phyloP scores from a whole-genome alignment of 2,797 vertebrate genomes.

The Argyrosomus regius region DNA sequence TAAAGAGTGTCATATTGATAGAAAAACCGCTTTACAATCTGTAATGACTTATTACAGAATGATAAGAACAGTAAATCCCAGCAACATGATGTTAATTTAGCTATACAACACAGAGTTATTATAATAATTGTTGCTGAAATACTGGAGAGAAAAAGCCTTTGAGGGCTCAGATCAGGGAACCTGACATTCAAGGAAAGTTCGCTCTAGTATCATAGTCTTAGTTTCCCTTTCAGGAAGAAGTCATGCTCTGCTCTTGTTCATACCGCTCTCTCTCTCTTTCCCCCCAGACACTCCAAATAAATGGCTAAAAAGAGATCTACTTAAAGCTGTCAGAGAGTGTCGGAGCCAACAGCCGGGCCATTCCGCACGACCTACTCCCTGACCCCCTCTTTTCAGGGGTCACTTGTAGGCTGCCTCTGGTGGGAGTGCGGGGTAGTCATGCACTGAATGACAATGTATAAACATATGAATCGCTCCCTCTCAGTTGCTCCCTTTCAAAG shows the following conservation, averaged over 20 bases:
- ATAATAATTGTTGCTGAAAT: not conserved
- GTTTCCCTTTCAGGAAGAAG: constrained; percentile 69
- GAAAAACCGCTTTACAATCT: not conserved
- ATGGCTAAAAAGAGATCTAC: constrained; percentile 88
- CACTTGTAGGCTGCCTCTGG: constrained; percentile 86
- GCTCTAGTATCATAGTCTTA: constrained; percentile 38
- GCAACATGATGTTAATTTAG: not conserved
- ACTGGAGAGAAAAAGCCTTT: constrained; percentile 2
- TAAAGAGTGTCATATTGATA: not conserved
- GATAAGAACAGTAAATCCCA: not conserved
- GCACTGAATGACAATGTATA: constrained; percentile 85
- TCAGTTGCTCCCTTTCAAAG: constrained; percentile 54
- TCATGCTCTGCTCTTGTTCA: constrained; percentile 76
- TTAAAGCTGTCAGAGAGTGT: constrained; percentile 90
- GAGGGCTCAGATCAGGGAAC: constrained; percentile 16
- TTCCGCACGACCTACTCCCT: constrained; percentile 87
- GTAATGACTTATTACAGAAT: not conserved
- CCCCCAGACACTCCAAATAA: constrained; percentile 83
- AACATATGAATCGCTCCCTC: constrained; percentile 75
- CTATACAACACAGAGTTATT: not conserved
- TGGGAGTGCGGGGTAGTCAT: constrained; percentile 86
- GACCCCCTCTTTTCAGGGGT: constrained; percentile 87
- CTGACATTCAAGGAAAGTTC: constrained; percentile 47
- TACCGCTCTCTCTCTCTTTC: constrained; percentile 58
- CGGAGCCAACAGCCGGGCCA: constrained; percentile 86